Conservation (phyloP, 2,888 invertebrate genomes). For the Anoplius nigerrimus region DNA sequence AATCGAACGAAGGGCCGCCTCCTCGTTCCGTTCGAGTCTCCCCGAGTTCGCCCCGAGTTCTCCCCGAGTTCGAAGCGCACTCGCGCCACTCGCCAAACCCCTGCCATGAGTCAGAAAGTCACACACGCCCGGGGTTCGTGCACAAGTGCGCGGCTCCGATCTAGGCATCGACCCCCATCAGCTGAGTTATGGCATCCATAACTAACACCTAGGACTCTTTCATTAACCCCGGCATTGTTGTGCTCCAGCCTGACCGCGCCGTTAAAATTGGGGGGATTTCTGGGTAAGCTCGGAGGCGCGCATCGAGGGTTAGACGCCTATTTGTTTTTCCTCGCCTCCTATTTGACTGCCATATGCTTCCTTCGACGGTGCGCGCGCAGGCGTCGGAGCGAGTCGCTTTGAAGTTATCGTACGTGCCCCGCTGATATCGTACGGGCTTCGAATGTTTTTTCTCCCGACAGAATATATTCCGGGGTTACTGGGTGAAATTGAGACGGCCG, state of each 20-base stretch:
- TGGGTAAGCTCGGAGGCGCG: slow-evolving; percentile 29
- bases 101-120: slow-evolving; percentile 56
- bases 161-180: slow-evolving; percentile 41
- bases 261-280: slow-evolving; percentile 41
- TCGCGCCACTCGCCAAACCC: slow-evolving; percentile 25
- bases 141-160: slow-evolving; percentile 39
- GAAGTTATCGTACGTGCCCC: neutral
- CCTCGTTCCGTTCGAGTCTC: slow-evolving; percentile 26
- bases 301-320: slow-evolving; percentile 37
- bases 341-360: slow-evolving; percentile 62
- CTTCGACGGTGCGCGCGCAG: slow-evolving; percentile 22
- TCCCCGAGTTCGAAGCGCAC: slow-evolving; percentile 26
- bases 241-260: slow-evolving; percentile 43
- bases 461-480: no score
- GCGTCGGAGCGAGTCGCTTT: no score
- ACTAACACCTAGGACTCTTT: slow-evolving; percentile 63
- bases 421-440: no score
- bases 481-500: no score
- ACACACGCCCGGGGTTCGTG: slow-evolving; percentile 17
- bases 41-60: slow-evolving; percentile 31
- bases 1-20: slow-evolving; percentile 30
- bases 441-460: neutral
- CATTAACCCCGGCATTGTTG: slow-evolving; percentile 66
- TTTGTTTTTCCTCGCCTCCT: slow-evolving; percentile 57
- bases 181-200: slow-evolving; percentile 64